Evolutionary conservation across 2,888 invertebrate species (phyloP), one percentile per base, ranked within the genome.

Genomic region (Eupelmus urozonus): DNA sequence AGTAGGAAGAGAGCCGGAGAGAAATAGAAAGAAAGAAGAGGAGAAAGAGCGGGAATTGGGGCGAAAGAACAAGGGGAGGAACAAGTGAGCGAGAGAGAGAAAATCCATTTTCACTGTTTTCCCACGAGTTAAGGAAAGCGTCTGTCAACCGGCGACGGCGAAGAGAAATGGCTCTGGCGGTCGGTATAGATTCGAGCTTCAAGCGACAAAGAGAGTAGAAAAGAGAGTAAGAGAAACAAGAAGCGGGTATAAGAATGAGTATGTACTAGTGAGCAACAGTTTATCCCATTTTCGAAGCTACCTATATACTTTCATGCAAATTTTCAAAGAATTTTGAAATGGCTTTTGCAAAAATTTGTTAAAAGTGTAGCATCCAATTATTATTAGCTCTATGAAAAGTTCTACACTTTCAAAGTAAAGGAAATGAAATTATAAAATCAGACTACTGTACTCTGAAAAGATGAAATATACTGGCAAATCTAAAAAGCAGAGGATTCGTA

Each of bases 71-170:
- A 16, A n/a, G n/a, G n/a, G n/a, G 49, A 60, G 25, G 29, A 45
- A 16, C n/a, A 16, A 51, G 49, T 1, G 49, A 55, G 25, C 18
- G 40, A 69, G 23, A 27, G n/a, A 75, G 72, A 65, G 81, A 78
- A 82, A 83, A 84, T 83, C 82, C 78, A 83, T 84, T 82, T 84
- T 81, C 82, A 78, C 81, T 82, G 81, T 82, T 84, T 83, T 84
- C 81, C 69, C 82, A 79, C 81, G 82, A 83, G 82, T 83, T 82
- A 82, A 82, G 84, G 76, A 82, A 84, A 83, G 80, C 80, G 82
- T 82, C 83, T 83, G 82, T 83, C 84, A 84, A 79, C 71, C 65
- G 60, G 70, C 63, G 69, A 70, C 73, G 79, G 75, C 79, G 72
- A 82, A 81, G 82, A 82, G 79, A 83, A 82, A 81, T 81, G 57